Percentiles rank a stretch among this genome's conserved stretches.
phyloP scores from a whole-genome alignment of 1,140 invertebrate genomes.

The Pseudomyrmex flavicornis region DNA sequence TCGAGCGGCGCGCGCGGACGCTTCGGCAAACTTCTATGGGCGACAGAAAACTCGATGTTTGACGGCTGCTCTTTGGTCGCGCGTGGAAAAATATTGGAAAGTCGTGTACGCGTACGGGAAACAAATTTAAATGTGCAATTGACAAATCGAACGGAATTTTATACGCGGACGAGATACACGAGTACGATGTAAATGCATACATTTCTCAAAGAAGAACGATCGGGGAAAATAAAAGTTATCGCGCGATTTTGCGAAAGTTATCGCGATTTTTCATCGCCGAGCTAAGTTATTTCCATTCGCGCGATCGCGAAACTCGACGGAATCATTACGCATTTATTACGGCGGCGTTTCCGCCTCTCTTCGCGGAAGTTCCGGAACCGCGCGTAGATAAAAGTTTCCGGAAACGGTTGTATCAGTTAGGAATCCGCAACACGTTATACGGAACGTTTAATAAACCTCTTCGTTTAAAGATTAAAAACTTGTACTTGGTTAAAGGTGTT shows the following conservation, averaged over 20 bases:
- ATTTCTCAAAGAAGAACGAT: neutral
- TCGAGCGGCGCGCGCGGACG: neutral
- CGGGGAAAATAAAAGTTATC: neutral
- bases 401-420: constrained; percentile 27
- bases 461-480: constrained; percentile 60
- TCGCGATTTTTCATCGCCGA: neutral
- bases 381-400: constrained; percentile 28
- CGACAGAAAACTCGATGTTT: constrained; percentile 15
- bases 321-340: neutral
- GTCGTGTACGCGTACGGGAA: neutral
- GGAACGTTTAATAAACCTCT: constrained; percentile 32
- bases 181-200: neutral
- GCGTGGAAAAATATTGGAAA: constrained; percentile 49
- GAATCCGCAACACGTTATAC: neutral
- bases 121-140: neutral
- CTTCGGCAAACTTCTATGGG: neutral
- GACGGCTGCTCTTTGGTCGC: constrained; percentile 14
- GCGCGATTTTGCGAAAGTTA: neutral
- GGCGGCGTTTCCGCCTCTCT: neutral
- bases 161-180: neutral
- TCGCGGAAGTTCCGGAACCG: constrained; percentile 22
- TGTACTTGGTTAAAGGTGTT: constrained; percentile 57
- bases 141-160: constrained; percentile 5
- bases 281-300: constrained; percentile 22
- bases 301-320: neutral